These are phyloP conservation scores for Synergus gifuensis DNA, from an alignment of 2,888 invertebrate genomes.

Conservation along the genomic window DNA sequence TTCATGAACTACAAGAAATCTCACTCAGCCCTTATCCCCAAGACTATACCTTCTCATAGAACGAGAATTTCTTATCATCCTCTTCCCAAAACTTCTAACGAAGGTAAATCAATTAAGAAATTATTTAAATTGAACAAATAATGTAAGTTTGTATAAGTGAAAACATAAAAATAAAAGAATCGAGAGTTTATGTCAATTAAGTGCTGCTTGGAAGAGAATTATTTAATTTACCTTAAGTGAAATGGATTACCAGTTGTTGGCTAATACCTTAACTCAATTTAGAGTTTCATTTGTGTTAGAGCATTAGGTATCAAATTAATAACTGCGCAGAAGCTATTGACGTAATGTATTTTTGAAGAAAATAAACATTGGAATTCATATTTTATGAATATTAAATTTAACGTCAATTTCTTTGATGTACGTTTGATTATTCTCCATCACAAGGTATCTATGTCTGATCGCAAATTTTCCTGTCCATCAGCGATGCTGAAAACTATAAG, in stretches of 20 bases:
- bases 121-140: not conserved
- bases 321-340: too few relatives aligned
- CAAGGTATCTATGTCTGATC: not conserved
- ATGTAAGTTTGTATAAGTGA: not conserved
- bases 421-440: not conserved
- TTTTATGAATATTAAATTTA: not conserved
- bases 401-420: not conserved
- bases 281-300: not conserved
- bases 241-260: not conserved
- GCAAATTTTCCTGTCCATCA: constrained; percentile 7
- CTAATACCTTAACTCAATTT: not conserved
- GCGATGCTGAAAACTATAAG: constrained; percentile 6
- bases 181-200: not conserved
- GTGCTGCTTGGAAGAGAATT: not conserved
- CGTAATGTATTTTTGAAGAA: too few relatives aligned
- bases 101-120: constrained; percentile 2
- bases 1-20: constrained; percentile 20
- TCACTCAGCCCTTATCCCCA: not conserved
- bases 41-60: not conserved
- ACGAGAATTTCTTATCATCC: not conserved
- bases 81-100: not conserved
- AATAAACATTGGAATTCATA: too few relatives aligned
- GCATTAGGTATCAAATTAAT: not conserved
- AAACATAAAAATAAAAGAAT: not conserved
- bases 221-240: not conserved